Evolutionary conservation across 2,888 invertebrate genomes (phyloP), one percentile per base, ranked within the genome.

Genomic region (Caenorhabditis zanzibari): DNA sequence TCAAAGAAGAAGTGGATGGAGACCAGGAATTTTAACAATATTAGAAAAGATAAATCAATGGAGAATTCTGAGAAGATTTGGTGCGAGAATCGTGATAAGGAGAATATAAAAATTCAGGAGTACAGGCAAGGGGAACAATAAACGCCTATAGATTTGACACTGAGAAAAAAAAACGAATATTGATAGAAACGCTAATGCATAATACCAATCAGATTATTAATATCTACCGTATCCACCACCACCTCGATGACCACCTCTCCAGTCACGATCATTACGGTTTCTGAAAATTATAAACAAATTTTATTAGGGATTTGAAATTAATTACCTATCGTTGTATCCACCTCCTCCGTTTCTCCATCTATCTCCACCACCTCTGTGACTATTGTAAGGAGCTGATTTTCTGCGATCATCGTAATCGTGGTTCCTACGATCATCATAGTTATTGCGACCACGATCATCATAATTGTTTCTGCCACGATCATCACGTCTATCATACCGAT

Each of bases 171-270:
- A 41, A 61, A 1, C 16, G 59, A 35, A 10, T 35, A 59, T 12
- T 16, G 35, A 7, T 1, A 19, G 32, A 35, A 58, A 10, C 32
- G n/a, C n/a, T n/a, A n/a, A 32, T 32, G 7, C 32, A 32, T 32
- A 32, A 32, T 7, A 32, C n/a, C 4, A 32, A 32, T 32, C 32
- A 10, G 44, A 16, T 49, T 2, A 38, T 14, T 56, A 74, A n/a
- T 74, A 74, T 64, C 74, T 54, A 41, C 56, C 54, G n/a, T 77
- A 63, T 28, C 56, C 64, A n/a, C 69, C 69, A 3, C 77, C 58
- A 32, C 69, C 38, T 32, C 32, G 32, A 35, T n/a, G 54, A 9
- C 77, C 77, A 7, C 71, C 64, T 64, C 63, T 63, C 79, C 79
- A 79, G 32, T 47, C 52, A 41, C 71, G 63, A 28, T 69, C 58